These are phyloP conservation scores for Mormyrus iriodes DNA, from an alignment of 2,113 vertebrate genomes.

Conservation along the genomic window DNA sequence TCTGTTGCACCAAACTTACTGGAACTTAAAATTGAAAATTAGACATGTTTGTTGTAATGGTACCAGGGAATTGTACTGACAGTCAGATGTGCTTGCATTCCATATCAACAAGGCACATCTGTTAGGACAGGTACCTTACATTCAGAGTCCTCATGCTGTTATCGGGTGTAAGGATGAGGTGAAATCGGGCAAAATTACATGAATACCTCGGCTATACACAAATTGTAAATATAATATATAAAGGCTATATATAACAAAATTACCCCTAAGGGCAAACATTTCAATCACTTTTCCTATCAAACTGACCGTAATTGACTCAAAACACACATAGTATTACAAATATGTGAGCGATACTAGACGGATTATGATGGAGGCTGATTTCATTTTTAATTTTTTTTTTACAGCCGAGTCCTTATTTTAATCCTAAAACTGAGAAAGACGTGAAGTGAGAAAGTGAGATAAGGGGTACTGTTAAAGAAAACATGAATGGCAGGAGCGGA, in stretches of 20 bases:
- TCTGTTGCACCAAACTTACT: neutral
- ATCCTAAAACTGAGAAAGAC: neutral
- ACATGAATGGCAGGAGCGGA: neutral
- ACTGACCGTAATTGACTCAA: neutral
- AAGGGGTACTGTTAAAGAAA: neutral
- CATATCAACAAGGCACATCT: neutral
- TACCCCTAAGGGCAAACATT: neutral
- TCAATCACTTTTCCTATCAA: neutral
- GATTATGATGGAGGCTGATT: too few species aligned
- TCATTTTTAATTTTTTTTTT: too few species aligned
- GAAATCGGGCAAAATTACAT: neutral
- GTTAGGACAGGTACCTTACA: neutral
- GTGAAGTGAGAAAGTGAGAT: too few species aligned
- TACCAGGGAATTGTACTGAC: neutral
- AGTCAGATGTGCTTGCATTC: neutral
- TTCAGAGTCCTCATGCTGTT: neutral
- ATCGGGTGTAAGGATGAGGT: neutral
- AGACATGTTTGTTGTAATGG: neutral
- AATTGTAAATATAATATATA: neutral
- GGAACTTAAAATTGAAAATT: constrained; percentile 5
- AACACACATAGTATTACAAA: neutral
- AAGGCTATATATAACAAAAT: neutral
- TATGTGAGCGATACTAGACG: too few species aligned
- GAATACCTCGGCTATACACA: neutral
- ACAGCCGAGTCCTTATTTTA: neutral